phyloP scores from a whole-genome alignment of 2,113 vertebrate species.

The Hippoglossus stenolepis region DNA sequence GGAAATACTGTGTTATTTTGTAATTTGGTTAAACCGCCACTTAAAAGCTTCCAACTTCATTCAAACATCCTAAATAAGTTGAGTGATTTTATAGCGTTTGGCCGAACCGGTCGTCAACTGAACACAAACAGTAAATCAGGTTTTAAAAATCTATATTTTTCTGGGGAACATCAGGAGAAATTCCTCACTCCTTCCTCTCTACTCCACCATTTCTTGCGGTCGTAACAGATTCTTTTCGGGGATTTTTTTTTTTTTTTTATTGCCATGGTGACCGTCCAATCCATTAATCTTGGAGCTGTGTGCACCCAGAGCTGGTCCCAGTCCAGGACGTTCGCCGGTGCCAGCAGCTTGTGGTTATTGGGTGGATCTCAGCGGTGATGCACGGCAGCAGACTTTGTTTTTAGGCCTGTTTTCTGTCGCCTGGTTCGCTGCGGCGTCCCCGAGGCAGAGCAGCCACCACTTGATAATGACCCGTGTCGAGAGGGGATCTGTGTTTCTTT shows the following conservation, averaged over 20 bases:
- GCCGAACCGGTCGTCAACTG: background rate
- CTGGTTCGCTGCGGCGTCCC: constrained; percentile 1
- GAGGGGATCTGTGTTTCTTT: constrained; percentile 2
- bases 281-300: constrained; percentile 61
- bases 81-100: constrained; percentile 7
- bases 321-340: constrained; percentile 57
- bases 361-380: constrained; percentile 70
- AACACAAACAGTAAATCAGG: background rate
- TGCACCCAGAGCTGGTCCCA: constrained; percentile 47
- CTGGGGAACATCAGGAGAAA: constrained; percentile 15
- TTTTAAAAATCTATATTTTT: constrained; percentile 10
- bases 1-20: background rate
- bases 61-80: background rate
- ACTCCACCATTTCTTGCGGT: constrained; percentile 32
- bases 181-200: constrained; percentile 28
- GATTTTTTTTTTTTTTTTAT: constrained; percentile 36
- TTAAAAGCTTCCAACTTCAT: background rate
- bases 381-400: constrained; percentile 42
- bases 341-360: constrained; percentile 73
- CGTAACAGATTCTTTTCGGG: constrained; percentile 57
- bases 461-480: constrained; percentile 35
- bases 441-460: background rate
- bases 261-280: constrained; percentile 68
- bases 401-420: constrained; percentile 29
- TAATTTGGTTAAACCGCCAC: background rate